Evolutionary conservation across 2,113 vertebrate species (phyloP), one percentile per base, ranked within the genome.

Genomic region (Xiphophorus hellerii): DNA sequence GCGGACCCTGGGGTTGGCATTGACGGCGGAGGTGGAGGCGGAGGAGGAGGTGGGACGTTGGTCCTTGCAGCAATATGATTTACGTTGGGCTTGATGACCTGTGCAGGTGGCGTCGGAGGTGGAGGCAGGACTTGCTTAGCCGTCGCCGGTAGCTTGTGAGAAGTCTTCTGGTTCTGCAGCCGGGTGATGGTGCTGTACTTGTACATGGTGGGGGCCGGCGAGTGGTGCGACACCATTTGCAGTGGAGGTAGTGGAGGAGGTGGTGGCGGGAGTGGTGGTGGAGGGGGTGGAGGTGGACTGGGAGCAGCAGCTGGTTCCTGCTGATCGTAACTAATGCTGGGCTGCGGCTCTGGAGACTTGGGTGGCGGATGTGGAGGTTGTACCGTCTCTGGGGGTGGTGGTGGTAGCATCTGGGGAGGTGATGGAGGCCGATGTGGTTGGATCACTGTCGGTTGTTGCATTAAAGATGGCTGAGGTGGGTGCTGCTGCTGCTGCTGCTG

Each of bases 141-240:
- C 13, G 48, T 37, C 1, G 74, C 15, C 1, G 78, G 77, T 22
- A 65, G 1, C 71, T 39, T 80, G 70, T 80, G 94, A 20, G 27
- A 48, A 5, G 73, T 30, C 10, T 82, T 88, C 82, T 92, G 90
- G 87, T 96, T 95, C 91, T 96, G 95, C 64, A 97, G 89, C 67
- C 96, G 81, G 39, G 93, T 95, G 84, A 97, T 97, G 4, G 96
- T 97, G 92, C 96, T 97, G 90, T 93, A 97, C 82, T 97, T 97
- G 80, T 96, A 97, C 91, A 96, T 89, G 0, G 93, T 90, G 42
- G 94, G 94, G 0, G 91, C 82, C 0, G 92, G 70, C 14, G 96
- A 92, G 90, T 96, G 88, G 89, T 95, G 94, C 0, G 95, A 95
- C 0, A 93, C 72, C 82, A 0, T 92, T 78, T 0, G 93, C 78